phyloP scores from a whole-genome alignment of 2,797 vertebrate genomes.

The Gymnothorax javanicus region DNA sequence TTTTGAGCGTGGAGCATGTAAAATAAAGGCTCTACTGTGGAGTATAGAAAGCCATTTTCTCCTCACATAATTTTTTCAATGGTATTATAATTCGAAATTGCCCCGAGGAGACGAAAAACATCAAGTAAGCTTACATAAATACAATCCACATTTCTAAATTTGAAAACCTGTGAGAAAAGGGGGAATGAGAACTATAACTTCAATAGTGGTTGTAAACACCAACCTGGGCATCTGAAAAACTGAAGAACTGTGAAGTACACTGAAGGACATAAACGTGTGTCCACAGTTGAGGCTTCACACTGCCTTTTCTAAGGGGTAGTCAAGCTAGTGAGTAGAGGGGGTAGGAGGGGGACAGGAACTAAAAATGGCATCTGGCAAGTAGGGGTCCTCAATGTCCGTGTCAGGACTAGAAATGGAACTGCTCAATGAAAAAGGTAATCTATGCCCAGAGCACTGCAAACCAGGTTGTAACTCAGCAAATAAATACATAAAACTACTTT shows the following conservation, averaged over 20 bases:
- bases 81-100: not conserved
- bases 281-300: not conserved
- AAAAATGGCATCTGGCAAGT: not conserved
- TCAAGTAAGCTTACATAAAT: too few relatives aligned
- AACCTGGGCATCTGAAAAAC: not conserved
- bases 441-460: not conserved
- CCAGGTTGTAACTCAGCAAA: not conserved
- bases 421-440: not conserved
- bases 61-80: not conserved
- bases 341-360: not conserved
- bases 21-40: too few relatives aligned
- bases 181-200: not conserved
- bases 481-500: not conserved
- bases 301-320: not conserved
- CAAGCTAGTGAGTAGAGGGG: not conserved
- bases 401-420: not conserved
- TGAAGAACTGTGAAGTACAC: not conserved
- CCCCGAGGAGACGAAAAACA: too few relatives aligned
- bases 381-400: not conserved
- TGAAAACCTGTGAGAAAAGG: not conserved
- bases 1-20: too few relatives aligned
- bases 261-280: not conserved
- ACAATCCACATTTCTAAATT: too few relatives aligned
- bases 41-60: too few relatives aligned
- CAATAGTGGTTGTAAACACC: not conserved